phyloP scores from a whole-genome alignment of 2,797 vertebrate genomes.

The Anguilla pacifica region DNA sequence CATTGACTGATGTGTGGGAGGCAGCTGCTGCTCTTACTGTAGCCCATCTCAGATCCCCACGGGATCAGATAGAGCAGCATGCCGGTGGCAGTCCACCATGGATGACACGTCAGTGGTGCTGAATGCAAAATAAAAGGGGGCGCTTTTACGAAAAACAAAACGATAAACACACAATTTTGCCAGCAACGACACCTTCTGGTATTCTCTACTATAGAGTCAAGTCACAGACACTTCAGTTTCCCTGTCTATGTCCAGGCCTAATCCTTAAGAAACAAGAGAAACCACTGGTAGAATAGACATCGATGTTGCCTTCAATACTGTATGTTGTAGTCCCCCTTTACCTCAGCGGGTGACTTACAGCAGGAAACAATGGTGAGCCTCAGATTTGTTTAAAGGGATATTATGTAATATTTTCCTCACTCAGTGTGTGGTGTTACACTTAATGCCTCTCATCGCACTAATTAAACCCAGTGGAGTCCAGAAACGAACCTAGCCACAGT shows the following conservation, averaged over 20 bases:
- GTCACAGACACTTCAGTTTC: not conserved
- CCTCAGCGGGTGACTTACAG: not conserved
- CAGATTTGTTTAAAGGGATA: slow-evolving; percentile 9
- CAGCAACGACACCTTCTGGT: not conserved
- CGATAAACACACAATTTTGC: not conserved
- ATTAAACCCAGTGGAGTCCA: slow-evolving; percentile 17
- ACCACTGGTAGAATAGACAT: not conserved
- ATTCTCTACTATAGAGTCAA: not conserved
- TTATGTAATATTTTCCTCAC: slow-evolving; percentile 22
- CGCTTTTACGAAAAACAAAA: not conserved
- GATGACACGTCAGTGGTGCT: not conserved
- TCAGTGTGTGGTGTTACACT: slow-evolving; percentile 2
- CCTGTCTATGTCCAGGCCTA: not conserved
- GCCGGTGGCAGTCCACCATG: not conserved
- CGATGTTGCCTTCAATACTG: not conserved
- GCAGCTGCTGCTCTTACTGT: not conserved
- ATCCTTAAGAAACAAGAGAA: not conserved
- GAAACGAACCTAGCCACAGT: not conserved
- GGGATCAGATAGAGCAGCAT: not conserved
- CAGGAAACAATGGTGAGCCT: not conserved
- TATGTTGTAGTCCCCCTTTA: not conserved
- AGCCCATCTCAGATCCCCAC: not conserved
- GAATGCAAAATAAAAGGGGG: not conserved
- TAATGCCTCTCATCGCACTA: not conserved
- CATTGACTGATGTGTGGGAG: not conserved